Evolutionary conservation across 1,140 invertebrate genomes (phyloP), one percentile per base, ranked within the genome.

Genomic region (Akabosia matsudoensis): DNA sequence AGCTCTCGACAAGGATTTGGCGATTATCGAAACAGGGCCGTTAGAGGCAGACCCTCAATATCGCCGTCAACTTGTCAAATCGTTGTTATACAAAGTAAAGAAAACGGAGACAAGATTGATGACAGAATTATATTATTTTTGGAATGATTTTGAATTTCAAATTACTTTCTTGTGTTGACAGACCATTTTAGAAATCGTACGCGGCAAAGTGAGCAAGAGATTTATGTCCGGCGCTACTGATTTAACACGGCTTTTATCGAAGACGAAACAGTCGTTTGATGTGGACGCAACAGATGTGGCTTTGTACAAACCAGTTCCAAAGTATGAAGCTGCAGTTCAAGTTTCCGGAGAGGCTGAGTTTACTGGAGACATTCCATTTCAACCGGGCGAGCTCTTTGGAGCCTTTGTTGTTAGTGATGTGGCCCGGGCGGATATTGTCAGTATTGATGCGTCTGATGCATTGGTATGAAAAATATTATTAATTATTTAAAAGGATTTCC

Each of bases 51-150:
- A 88, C 1, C 87, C 90, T 0, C 85, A 87, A 33, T 92, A 90
- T 76, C 86, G 92, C 24, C 90, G 88, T 54, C 51, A 78, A 79
- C 83, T 94, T 30, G 89, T 91, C 0, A 86, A 89, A 61, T 87
- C 88, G 73, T 82, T 94, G 28, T 90, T 94, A 78, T 95, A 93
- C 82, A 94, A 93, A 87, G 91, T 91, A 85, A 7, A 4, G 45
- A 45, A 72, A 7, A 30, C 31, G 28, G 30, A 28, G 30, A 67
- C 1, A 7, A 22, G 54, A 14, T 10, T n/a, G n/a, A n/a, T 51
- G n/a, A 51, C 45, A n/a, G n/a, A n/a, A n/a, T 14, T 52, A 64
- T 28, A 64, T 64, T 4, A 51, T 67, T 14, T 3, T 75, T 16
- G 7, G n/a, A 16, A 64, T 70, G 10, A 7, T 70, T 22, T 10